A percentile compares a stretch with the other conserved stretches of the same genome.
phyloP scores from a whole-genome alignment of 2,113 vertebrate species.

The Falcunculus frontatus region DNA sequence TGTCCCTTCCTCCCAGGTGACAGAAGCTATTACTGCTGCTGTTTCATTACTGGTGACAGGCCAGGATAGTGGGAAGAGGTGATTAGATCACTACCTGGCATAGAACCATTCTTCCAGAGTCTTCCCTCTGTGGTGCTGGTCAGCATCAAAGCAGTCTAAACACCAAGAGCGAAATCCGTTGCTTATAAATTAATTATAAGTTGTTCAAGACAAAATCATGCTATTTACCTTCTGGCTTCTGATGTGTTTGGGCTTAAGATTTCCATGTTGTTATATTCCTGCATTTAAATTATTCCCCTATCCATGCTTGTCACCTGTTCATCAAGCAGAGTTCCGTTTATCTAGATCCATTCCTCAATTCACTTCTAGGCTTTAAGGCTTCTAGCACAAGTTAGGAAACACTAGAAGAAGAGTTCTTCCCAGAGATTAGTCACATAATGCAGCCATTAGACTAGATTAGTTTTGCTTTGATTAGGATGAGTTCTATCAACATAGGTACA shows the following conservation, averaged over 20 bases:
- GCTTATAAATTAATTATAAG: background rate
- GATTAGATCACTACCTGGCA: background rate
- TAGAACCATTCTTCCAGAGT: background rate
- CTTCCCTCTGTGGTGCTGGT: background rate
- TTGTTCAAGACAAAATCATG: background rate
- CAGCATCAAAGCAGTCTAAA: background rate
- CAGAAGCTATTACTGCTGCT: background rate
- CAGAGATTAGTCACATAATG: background rate
- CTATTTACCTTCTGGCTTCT: background rate
- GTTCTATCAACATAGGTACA: background rate
- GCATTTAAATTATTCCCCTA: fast-evolving
- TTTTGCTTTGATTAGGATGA: background rate
- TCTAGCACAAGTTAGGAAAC: background rate
- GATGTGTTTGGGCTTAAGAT: background rate
- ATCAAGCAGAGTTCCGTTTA: background rate
- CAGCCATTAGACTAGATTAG: background rate
- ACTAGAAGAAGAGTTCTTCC: background rate
- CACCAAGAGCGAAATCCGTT: background rate
- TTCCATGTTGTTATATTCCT: background rate
- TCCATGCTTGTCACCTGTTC: background rate
- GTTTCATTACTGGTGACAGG: background rate
- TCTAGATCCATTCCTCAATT: background rate
- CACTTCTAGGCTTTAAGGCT: background rate
- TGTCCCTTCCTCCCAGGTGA: background rate
- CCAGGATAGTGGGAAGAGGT: background rate